phyloP scores from a whole-genome alignment of 2,888 invertebrate genomes.

The Tryphoninae sp. region DNA sequence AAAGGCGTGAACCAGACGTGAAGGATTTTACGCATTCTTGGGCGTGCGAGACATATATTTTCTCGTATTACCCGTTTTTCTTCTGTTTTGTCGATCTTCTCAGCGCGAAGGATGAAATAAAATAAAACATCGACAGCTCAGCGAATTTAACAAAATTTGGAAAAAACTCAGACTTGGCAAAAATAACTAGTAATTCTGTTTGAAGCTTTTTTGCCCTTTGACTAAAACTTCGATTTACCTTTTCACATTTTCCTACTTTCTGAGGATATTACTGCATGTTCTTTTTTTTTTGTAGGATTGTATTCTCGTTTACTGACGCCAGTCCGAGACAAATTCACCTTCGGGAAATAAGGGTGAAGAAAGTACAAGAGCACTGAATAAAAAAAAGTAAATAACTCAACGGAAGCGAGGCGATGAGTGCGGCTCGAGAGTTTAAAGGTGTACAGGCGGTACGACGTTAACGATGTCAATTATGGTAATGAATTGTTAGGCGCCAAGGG shows the following conservation, averaged over 20 bases:
- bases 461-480: slow-evolving; percentile 72
- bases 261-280: not conserved
- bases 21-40: slow-evolving; percentile 40
- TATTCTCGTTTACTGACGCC: slow-evolving; percentile 48
- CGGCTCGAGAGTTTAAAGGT: slow-evolving; percentile 60
- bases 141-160: not conserved
- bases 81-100: slow-evolving; percentile 35
- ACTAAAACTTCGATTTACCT: slow-evolving; percentile 44
- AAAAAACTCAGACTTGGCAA: not conserved
- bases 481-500: slow-evolving; percentile 69
- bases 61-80: slow-evolving; percentile 21
- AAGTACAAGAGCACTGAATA: slow-evolving; percentile 30
- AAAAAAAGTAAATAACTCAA: slow-evolving; percentile 22
- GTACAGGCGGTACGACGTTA: slow-evolving; percentile 65
- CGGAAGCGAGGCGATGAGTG: slow-evolving; percentile 36
- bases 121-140: slow-evolving; percentile 24
- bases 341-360: slow-evolving; percentile 48
- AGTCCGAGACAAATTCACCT: slow-evolving; percentile 52
- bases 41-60: slow-evolving; percentile 52
- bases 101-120: not conserved
- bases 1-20: slow-evolving; percentile 41
- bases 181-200: not conserved
- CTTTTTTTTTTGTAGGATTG: slow-evolving; percentile 27
- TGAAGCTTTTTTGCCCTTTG: slow-evolving; percentile 21
- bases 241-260: slow-evolving; percentile 7